Evolutionary conservation across 1,140 invertebrate species (phyloP).

Genomic region (Bombus turneri): DNA sequence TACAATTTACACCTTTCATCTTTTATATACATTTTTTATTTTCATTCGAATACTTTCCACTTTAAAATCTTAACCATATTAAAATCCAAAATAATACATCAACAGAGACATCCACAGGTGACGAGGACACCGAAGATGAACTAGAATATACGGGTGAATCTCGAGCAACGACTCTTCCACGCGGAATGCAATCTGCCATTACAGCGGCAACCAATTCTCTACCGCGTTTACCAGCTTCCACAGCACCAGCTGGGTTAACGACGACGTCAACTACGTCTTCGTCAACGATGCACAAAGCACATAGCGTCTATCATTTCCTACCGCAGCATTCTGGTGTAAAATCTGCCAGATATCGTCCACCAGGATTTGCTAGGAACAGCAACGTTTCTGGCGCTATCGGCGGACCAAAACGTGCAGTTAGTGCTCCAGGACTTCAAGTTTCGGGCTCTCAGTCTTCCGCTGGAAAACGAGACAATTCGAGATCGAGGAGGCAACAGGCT

Average conservation of each 20-base stretch:
- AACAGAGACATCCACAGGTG: conserved; percentile 83
- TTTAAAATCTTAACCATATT: not conserved
- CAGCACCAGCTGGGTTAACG: conserved; percentile 79
- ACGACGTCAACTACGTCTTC: conserved; percentile 79
- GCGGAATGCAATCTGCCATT: conserved; percentile 85
- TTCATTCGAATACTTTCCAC: not conserved
- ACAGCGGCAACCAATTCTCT: conserved; percentile 88
- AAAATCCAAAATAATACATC: not conserved
- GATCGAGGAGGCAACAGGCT: conserved; percentile 75
- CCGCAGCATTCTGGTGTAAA: conserved; percentile 87
- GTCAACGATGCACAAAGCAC: conserved; percentile 87
- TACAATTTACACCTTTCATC: not conserved
- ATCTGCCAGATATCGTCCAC: conserved; percentile 92
- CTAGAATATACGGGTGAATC: conserved; percentile 80
- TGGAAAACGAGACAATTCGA: conserved; percentile 73
- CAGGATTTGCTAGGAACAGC: conserved; percentile 85
- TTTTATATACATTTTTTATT: not conserved
- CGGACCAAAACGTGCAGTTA: conserved; percentile 87
- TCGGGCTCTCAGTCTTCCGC: conserved; percentile 72
- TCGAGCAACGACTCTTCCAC: conserved; percentile 85
- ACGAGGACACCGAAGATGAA: conserved; percentile 86
- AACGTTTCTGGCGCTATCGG: conserved; percentile 71
- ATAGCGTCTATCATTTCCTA: conserved; percentile 86
- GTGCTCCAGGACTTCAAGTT: conserved; percentile 87
- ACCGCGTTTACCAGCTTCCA: conserved; percentile 87